Conservation (phyloP, 2,113 vertebrate genomes). For the Baryphthengus martii region DNA sequence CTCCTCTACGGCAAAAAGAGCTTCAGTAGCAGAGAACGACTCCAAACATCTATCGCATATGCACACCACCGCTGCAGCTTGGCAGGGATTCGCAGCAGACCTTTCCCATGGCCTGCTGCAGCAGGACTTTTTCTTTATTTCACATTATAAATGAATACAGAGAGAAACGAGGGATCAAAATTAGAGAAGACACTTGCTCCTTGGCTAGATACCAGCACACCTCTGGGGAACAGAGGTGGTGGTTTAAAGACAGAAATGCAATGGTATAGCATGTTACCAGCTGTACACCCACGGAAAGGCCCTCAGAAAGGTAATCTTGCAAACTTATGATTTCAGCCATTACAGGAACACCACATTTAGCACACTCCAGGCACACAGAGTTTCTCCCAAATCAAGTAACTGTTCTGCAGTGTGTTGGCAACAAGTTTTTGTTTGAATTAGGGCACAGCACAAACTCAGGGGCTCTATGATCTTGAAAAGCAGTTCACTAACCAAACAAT, state of each 20-base stretch:
- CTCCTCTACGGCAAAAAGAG: not conserved
- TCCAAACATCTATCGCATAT: not conserved
- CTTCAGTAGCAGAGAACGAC: not conserved
- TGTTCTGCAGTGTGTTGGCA: not conserved
- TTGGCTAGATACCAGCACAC: not conserved
- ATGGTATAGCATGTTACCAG: not conserved
- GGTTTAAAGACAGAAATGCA: not conserved
- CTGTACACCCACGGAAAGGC: not conserved
- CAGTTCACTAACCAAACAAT: not conserved
- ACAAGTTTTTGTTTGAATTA: not conserved
- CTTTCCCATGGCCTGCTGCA: not conserved
- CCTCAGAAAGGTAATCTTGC: not conserved
- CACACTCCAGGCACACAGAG: not conserved
- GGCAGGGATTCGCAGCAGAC: not conserved
- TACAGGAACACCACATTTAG: not conserved
- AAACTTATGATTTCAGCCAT: not conserved
- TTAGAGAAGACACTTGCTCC: not conserved
- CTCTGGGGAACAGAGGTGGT: not conserved
- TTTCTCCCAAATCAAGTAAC: conserved; percentile 14
- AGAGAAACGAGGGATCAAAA: not conserved
- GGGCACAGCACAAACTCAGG: not conserved
- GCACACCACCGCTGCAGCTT: not conserved
- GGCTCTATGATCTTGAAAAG: not conserved
- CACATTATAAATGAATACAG: not conserved
- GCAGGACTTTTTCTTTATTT: not conserved